A percentile compares a stretch with the other conserved stretches of the same genome.
These are phyloP conservation scores for Corythornis madagascariensis DNA, from an alignment of 2,113 vertebrate species.

Conservation along the genomic window DNA sequence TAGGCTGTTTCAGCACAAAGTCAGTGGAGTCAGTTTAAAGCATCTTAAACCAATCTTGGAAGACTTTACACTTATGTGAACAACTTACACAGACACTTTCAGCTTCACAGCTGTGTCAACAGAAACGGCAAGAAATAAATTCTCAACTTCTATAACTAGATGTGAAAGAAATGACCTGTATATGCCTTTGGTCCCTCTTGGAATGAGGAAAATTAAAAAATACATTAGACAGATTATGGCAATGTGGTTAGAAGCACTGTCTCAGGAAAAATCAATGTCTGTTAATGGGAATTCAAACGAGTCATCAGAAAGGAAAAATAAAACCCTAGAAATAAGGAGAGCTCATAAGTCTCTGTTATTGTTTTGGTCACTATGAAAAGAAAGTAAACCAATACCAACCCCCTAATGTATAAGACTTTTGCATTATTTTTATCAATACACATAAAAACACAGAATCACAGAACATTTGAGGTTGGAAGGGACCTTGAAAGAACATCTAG, in stretches of 20 bases:
- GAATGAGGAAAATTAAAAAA: background rate
- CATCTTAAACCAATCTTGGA: constrained; percentile 27
- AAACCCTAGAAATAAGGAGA: background rate
- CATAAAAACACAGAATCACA: background rate
- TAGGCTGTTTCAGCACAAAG: background rate
- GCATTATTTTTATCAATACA: background rate
- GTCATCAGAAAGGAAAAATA: background rate
- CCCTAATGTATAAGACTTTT: background rate
- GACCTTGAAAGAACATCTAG: too few species aligned
- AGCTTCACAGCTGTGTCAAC: constrained; percentile 53
- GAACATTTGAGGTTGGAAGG: too few species aligned
- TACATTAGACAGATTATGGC: background rate
- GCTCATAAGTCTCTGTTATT: background rate
- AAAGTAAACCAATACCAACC: background rate
- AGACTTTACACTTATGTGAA: constrained; percentile 19
- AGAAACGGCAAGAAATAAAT: constrained; percentile 16
- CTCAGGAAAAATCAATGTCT: background rate
- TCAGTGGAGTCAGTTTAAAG: background rate
- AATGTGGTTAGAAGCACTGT: background rate
- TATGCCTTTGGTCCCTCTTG: background rate
- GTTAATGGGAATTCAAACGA: background rate
- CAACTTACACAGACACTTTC: background rate
- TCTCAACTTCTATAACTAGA: constrained; percentile 13
- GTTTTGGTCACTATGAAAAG: background rate
- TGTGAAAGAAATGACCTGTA: background rate